Base-by-base conservation (phyloP, 2,888 invertebrate species). In the Hecatera dysodea region DNA sequence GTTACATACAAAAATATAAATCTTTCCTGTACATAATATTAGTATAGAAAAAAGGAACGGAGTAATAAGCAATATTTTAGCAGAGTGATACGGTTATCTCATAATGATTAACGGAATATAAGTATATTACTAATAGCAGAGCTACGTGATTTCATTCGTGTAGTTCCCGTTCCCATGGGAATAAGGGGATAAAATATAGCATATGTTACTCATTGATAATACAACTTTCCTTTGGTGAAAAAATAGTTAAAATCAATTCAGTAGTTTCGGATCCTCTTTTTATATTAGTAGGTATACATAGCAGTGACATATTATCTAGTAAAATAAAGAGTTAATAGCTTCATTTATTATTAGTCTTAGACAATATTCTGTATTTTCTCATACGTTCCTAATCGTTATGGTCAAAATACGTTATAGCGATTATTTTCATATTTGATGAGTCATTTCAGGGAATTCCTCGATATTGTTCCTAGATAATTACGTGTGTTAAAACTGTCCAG, bases 341-440 rank as follows among this genome's bases (percentile, higher is more conserved):
- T 52, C 27, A 70, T 46, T 15, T 46, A 19, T 15, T 22, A 12
- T 9, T 1, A n/a, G 39, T 29, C 4, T 7, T 33, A 39, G 17
- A 0, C 5, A 1, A 0, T 29, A 42, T 36, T 36, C 17, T 7
- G 57, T 72, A 46, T 72, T 72, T 66, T 53, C 29, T 53, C 39
- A 53, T 39, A n/a, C 0, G 0, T n/a, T 33, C n/a, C 17, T 22
- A 22, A 62, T 39, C 27, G 1, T 44, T 29, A 39, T 15, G 11
- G 17, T 27, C 29, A 42, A 36, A 44, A 8, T 19, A 33, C 24
- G 2, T 22, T n/a, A 39, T 12, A 29, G 27, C 29, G 22, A 59
- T 61, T 61, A 52, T 62, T 71, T 62, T 60, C n/a, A 44, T 29
- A 68, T 74, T 74, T 60, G 44, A 7, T 11, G 42, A 44, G 33